phyloP scores from a whole-genome alignment of 53 echinoderm and acorn worm species.

The Hippasteria phrygiana region DNA sequence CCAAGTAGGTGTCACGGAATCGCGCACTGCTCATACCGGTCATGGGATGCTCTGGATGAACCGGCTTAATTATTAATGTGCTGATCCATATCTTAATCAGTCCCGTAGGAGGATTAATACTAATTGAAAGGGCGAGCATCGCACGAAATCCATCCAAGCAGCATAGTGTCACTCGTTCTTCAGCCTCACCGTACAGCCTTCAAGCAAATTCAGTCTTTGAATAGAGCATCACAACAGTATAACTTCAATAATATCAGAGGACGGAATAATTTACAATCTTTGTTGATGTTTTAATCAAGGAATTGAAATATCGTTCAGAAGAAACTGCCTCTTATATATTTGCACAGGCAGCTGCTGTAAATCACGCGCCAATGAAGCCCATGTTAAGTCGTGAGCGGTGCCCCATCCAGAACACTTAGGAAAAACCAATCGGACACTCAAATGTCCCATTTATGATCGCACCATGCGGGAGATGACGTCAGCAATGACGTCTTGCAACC shows the following conservation, averaged over 20 bases:
- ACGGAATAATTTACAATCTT: background rate
- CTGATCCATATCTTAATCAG: slow-evolving; percentile 1
- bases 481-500: slow-evolving; percentile 28
- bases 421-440: background rate
- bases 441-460: background rate
- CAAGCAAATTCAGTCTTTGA: too few species aligned
- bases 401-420: slow-evolving; percentile 3
- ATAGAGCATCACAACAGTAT: too few species aligned
- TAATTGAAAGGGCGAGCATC: background rate
- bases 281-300: background rate
- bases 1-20: background rate
- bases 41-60: background rate
- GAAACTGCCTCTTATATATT: background rate
- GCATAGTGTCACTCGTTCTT: too few species aligned
- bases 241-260: background rate
- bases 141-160: background rate
- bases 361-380: background rate
- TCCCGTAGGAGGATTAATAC: background rate
- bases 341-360: background rate
- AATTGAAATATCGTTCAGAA: background rate
- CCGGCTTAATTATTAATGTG: slow-evolving; percentile 20
- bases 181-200: too few species aligned
- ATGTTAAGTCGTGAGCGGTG: background rate
- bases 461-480: slow-evolving; percentile 23
- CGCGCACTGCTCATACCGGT: background rate